A percentile compares a stretch with the other conserved stretches of the same genome.
Evolutionary conservation across 2,888 invertebrate genomes (phyloP).

Genomic region (Tuta absoluta): DNA sequence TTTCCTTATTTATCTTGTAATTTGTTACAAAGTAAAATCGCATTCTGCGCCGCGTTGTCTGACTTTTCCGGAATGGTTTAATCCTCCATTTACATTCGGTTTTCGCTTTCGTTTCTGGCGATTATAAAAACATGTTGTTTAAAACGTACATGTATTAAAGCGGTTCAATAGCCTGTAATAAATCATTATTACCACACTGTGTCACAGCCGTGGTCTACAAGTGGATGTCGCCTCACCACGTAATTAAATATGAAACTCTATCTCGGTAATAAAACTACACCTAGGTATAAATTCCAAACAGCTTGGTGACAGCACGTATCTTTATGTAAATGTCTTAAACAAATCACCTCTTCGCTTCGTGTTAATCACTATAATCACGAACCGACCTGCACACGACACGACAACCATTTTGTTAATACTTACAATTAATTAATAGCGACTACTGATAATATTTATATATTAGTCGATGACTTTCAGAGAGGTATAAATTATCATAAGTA

Average conservation of each 20-base stretch:
- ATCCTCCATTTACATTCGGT: too few species aligned
- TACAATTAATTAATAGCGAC: background rate
- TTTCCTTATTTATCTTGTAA: too few species aligned
- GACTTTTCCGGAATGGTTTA: too few species aligned
- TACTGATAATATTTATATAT: background rate
- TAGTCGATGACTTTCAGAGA: background rate
- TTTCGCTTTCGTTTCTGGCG: too few species aligned
- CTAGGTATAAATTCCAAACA: background rate
- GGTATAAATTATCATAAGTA: background rate
- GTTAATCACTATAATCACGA: conserved; percentile 23
- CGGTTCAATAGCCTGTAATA: too few species aligned
- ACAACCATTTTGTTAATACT: conserved; percentile 1
- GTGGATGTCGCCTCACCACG: background rate
- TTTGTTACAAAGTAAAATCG: too few species aligned
- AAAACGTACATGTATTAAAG: too few species aligned
- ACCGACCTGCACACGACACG: background rate
- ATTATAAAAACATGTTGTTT: too few species aligned
- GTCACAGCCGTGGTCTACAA: too few species aligned
- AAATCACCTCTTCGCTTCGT: conserved; percentile 18
- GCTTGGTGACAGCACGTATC: background rate
- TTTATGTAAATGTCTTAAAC: background rate
- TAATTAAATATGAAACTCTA: background rate
- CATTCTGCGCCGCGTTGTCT: too few species aligned
- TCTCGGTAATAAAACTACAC: background rate
- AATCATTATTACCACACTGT: too few species aligned